Conservation (phyloP, 2,888 invertebrate species). For the Melanotus villosus region DNA sequence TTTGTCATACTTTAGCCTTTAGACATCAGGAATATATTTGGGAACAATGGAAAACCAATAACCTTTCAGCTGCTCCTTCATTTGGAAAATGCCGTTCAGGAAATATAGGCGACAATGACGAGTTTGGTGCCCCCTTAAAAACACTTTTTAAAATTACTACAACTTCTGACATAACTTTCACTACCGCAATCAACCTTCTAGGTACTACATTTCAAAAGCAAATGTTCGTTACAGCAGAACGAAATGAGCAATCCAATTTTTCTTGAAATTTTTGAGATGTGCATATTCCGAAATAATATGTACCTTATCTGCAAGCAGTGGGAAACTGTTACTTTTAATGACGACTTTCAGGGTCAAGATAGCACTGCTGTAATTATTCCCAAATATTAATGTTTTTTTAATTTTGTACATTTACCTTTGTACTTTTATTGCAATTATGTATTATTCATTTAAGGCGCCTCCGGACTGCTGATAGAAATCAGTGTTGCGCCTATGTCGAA, state of each 20-base stretch:
- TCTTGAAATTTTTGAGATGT: too few relatives aligned
- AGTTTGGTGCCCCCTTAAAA: not conserved
- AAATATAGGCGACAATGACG: not conserved
- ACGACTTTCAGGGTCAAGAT: not conserved
- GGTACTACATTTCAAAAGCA: slow-evolving; percentile 5
- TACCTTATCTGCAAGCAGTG: not conserved
- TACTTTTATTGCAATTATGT: too few relatives aligned
- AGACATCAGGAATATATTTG: slow-evolving; percentile 38
- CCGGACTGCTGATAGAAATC: too few relatives aligned
- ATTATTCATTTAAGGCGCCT: too few relatives aligned
- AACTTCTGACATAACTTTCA: not conserved
- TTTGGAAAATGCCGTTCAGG: slow-evolving; percentile 10
- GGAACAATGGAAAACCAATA: slow-evolving; percentile 28
- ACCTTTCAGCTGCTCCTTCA: not conserved
- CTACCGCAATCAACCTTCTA: slow-evolving; percentile 3
- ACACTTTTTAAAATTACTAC: slow-evolving; percentile 1
- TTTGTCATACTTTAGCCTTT: slow-evolving; percentile 32
- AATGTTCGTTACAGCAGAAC: slow-evolving; percentile 13
- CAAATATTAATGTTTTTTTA: too few relatives aligned
- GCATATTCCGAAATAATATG: too few relatives aligned
- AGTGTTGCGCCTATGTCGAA: too few relatives aligned
- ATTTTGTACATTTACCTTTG: too few relatives aligned
- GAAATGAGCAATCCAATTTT: not conserved
- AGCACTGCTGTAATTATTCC: too few relatives aligned
- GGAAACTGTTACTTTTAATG: not conserved